phyloP scores from a whole-genome alignment of 2,113 vertebrate species.

The Leptobrachium leishanense region DNA sequence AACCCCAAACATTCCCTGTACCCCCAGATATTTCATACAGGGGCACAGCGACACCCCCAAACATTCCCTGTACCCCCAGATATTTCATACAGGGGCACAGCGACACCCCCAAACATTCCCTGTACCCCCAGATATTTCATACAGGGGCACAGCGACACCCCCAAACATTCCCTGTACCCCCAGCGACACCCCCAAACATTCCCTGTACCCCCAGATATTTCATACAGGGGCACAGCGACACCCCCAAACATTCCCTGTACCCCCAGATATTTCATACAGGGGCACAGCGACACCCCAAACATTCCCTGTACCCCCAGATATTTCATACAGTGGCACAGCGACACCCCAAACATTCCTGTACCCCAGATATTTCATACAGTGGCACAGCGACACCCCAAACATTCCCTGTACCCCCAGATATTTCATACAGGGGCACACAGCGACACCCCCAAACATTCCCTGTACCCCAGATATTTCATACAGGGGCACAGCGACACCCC shows the following conservation, averaged over 20 bases:
- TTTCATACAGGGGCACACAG: too few relatives aligned
- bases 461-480: too few relatives aligned
- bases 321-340: too few relatives aligned
- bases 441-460: too few relatives aligned
- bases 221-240: background rate
- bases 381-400: too few relatives aligned
- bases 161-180: background rate
- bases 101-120: slow-evolving; percentile 2
- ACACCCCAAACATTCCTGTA: background rate
- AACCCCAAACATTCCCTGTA: background rate
- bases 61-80: background rate
- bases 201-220: background rate
- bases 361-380: too few relatives aligned
- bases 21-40: background rate
- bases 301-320: background rate
- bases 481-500: too few relatives aligned
- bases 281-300: background rate
- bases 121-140: background rate
- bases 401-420: background rate
- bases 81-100: too few relatives aligned
- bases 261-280: background rate
- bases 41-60: too few relatives aligned
- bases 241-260: too few relatives aligned
- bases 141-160: too few relatives aligned
- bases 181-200: slow-evolving; percentile 6